Percentiles rank a stretch among this genome's conserved stretches.
phyloP scores from a whole-genome alignment of 2,113 vertebrate species.

The Etia nguti region DNA sequence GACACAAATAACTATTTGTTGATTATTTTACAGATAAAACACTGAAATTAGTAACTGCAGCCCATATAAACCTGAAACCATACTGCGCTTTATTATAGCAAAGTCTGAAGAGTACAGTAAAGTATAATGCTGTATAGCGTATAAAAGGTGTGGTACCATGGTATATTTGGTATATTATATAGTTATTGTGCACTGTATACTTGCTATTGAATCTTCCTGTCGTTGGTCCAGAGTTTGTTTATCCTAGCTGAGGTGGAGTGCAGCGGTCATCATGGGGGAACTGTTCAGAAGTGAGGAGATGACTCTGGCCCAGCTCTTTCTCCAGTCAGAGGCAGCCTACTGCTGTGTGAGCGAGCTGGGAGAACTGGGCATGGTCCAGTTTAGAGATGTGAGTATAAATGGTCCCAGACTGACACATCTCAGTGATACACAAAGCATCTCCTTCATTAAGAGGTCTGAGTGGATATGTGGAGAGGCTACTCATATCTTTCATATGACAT shows the following conservation, averaged over 20 bases:
- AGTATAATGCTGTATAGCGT: neutral
- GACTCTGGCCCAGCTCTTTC: conserved; percentile 92
- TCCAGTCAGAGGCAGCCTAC: conserved; percentile 92
- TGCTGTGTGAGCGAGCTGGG: conserved; percentile 95
- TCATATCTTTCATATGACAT: neutral
- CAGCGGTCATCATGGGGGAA: conserved; percentile 80
- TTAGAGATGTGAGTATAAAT: conserved; percentile 84
- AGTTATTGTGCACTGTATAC: neutral
- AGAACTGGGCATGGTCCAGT: conserved; percentile 94
- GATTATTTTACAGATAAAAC: neutral
- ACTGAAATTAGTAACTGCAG: neutral
- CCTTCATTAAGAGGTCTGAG: neutral
- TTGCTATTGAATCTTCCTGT: neutral
- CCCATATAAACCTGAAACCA: neutral
- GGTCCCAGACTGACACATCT: neutral
- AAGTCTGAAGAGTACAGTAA: neutral
- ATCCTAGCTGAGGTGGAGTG: neutral
- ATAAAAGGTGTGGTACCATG: accelerated
- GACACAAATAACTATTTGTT: neutral
- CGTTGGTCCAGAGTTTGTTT: neutral
- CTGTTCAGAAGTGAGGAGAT: conserved; percentile 94
- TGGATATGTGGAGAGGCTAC: neutral
- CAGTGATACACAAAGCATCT: neutral
- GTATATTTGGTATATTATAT: neutral
- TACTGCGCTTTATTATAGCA: accelerated